A percentile compares a stretch with the other conserved stretches of the same genome.
Conservation (phyloP, 2,888 invertebrate genomes). For the Oscheius sp. region DNA sequence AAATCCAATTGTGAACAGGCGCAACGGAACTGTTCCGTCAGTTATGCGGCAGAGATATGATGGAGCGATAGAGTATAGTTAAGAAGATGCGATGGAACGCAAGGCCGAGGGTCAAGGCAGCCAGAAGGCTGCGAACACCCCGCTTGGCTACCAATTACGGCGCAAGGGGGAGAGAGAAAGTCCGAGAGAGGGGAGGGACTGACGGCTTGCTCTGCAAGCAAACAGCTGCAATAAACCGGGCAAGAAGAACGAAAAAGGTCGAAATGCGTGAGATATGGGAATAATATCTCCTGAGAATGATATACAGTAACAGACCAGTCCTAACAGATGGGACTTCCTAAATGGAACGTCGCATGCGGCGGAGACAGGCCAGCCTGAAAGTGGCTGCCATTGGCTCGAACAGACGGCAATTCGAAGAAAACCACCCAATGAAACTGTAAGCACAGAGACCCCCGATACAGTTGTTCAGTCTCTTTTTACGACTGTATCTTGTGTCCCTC, state of each 20-base stretch:
- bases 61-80: slow-evolving; percentile 41
- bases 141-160: slow-evolving; percentile 39
- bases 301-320: slow-evolving; percentile 6
- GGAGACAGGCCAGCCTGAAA: slow-evolving; percentile 8
- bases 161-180: slow-evolving; percentile 33
- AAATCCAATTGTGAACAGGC: slow-evolving; percentile 11
- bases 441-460: neutral
- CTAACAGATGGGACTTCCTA: neutral
- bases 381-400: slow-evolving; percentile 27
- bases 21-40: slow-evolving; percentile 22
- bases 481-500: neutral
- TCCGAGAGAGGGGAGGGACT: slow-evolving; percentile 28
- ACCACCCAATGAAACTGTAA: slow-evolving; percentile 29
- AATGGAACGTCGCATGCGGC: slow-evolving; percentile 16
- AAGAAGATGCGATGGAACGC: slow-evolving; percentile 36
- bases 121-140: slow-evolving; percentile 36
- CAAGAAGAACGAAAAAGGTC: neutral
- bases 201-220: slow-evolving; percentile 36
- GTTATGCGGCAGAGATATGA: slow-evolving; percentile 34
- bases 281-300: neutral
- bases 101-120: slow-evolving; percentile 41
- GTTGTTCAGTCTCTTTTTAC: neutral
- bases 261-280: neutral
- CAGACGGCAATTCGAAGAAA: slow-evolving; percentile 25
- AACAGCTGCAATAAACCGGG: slow-evolving; percentile 11